Base-by-base conservation (phyloP, 1,140 invertebrate species). In the Capitella teleta region DNA sequence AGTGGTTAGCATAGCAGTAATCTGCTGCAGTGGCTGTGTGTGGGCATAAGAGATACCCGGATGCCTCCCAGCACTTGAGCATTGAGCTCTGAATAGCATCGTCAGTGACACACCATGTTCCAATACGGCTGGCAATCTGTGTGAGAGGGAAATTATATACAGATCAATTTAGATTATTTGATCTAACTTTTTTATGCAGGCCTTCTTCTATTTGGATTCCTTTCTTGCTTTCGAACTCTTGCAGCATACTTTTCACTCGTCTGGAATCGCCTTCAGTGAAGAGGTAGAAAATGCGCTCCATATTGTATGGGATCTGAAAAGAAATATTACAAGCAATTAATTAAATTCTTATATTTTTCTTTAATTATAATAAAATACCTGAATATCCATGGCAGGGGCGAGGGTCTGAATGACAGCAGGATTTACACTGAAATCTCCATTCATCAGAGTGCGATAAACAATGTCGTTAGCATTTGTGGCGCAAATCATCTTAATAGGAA, bases 371-470 rank as follows among this genome's bases (percentile, higher is more conserved):
- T 10, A 10, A 34, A 12, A 24, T 47, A 73, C 68, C 60, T 70
- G 64, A 56, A 76, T 75, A 47, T 76, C 73, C 74, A 76, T 76
- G 8, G 74, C 72, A 24, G 72, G 67, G 10, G 74, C 69, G 5
- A 68, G 56, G 12, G 74, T 72, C 14, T 41, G 43, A 5, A 53
- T 55, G 0, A 69, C 61, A 1, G 37, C 28, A 3, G 55, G 53
- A 12, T 57, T 47, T 25, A 67, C 51, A 23, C 54, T 28, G 34
- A 63, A 64, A 26, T 62, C 49, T 10, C 72, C 71, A 12, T 56
- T 56, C n/a, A 52, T 52, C 18, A 76, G n/a, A 12, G 68, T 57
- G 0, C 58, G 46, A 6, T 59, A 50, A n/a, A 76, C 58, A 16
- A 63, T 58, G 44, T 74, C 67, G 57, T 76, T 76, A 28, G 51